Base-by-base conservation (phyloP, 2,888 invertebrate genomes). In the Pasiphila rectangulata region DNA sequence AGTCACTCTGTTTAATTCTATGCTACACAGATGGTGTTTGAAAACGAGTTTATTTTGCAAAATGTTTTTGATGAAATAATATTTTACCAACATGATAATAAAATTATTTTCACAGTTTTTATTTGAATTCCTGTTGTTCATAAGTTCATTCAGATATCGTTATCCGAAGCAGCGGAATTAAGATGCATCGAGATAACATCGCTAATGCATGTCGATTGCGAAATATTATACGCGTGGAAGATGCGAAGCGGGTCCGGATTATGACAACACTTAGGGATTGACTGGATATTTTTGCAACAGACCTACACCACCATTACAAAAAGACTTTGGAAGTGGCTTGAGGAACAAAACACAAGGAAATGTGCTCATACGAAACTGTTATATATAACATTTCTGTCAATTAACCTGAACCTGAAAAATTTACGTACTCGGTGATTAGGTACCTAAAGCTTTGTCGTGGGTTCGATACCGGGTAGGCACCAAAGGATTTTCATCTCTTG, bases 141-240 rank as follows among this genome's bases (percentile, higher is more conserved):
- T 63, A 71, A 68, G 66, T 59, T 72, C 68, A 63, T 37, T 47
- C 23, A 32, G 10, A 30, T 64, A 73, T 73, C 67, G 64, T 61
- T 62, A 69, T 68, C 46, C 59, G 63, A 60, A 64, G 62, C 63
- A 63, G 64, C 63, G 57, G 69, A 67, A 74, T 73, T 66, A 72
- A 74, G 77, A 75, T 72, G 72, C 67, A 64, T 49, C 54, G 53
- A 55, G 77, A 79, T 79, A 77, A 72, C 59, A 76, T 76, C 77
- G 61, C 69, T 69, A 71, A 72, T 69, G 67, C 67, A 64, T 68
- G 66, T 68, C 68, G 72, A 76, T 75, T 66, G 77, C 69, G 79
- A 76, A 80, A 79, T 72, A 63, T 71, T 74, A 80, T 78, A 77
- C 59, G 72, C 78, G 76, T 76, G 77, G 74, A 70, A 75, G 16